Conservation (phyloP, 2,113 vertebrate genomes). For the Zosterops borbonicus region DNA sequence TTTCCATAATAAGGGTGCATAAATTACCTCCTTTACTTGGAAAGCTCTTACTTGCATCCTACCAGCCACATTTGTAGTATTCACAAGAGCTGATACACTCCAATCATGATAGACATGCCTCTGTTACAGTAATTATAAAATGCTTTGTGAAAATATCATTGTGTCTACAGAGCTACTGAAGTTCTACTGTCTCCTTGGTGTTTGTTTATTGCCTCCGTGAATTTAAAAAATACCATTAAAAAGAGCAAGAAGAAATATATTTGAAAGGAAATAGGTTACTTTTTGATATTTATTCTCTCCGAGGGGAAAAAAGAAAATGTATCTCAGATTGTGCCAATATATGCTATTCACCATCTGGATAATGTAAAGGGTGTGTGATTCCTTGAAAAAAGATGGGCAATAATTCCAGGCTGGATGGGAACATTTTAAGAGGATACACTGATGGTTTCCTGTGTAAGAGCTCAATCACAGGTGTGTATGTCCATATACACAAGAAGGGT, state of each 20-base stretch:
- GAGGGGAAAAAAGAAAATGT: neutral
- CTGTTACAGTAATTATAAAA: conserved; percentile 50
- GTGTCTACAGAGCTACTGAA: conserved; percentile 31
- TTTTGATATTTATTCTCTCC: neutral
- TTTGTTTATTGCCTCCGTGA: neutral
- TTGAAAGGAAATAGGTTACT: neutral
- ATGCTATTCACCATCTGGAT: neutral
- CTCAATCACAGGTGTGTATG: neutral
- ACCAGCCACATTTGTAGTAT: conserved; percentile 26
- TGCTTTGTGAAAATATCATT: conserved; percentile 45
- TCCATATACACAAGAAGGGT: rapidly evolving
- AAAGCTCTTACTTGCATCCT: conserved; percentile 53
- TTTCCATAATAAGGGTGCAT: conserved; percentile 61
- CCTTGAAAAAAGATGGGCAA: neutral
- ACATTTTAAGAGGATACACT: neutral
- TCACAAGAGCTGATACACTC: conserved; percentile 35
- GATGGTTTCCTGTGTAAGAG: neutral
- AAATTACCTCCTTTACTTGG: conserved; percentile 57
- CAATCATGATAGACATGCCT: conserved; percentile 20
- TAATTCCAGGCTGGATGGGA: neutral
- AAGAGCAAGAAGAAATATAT: neutral
- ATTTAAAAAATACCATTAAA: neutral
- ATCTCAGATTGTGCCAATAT: neutral
- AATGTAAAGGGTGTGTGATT: neutral
- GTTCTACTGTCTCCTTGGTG: neutral